Evolutionary conservation across 2,113 vertebrate species (phyloP).

Genomic region (Eupsittula cactorum): DNA sequence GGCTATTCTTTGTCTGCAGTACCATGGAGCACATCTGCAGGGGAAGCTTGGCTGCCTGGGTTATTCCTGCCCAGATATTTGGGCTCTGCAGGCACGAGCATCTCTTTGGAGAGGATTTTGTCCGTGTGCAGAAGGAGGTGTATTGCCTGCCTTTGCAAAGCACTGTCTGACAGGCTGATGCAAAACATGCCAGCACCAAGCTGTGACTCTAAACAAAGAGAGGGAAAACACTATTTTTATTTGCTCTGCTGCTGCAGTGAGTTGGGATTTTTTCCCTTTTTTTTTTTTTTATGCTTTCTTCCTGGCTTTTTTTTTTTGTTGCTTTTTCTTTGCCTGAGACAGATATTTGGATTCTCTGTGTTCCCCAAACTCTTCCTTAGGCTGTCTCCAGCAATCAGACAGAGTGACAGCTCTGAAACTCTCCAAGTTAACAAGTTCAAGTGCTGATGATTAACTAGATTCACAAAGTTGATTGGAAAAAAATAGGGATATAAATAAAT

Average conservation of each 20-base stretch:
- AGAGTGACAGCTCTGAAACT: conserved; percentile 59
- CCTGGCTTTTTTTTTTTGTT: neutral
- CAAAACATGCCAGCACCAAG: conserved; percentile 63
- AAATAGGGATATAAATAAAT: conserved; percentile 83
- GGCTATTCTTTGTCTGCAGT: neutral
- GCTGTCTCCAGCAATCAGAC: conserved; percentile 67
- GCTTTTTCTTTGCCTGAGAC: neutral
- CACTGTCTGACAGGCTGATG: conserved; percentile 23
- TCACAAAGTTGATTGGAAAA: conserved; percentile 79
- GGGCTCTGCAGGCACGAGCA: neutral
- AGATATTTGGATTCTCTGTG: conserved; percentile 21
- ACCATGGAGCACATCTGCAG: neutral
- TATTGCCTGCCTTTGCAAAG: conserved; percentile 24
- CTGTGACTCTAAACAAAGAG: conserved; percentile 61
- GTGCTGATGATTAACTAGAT: conserved; percentile 75
- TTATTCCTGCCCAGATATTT: neutral
- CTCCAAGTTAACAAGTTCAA: conserved; percentile 73
- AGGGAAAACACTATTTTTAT: conserved; percentile 46
- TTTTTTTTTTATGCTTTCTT: neutral
- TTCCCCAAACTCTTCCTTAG: neutral
- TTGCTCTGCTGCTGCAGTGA: conserved; percentile 30
- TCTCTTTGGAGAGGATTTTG: neutral
- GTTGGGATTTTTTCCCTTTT: neutral
- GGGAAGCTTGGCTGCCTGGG: neutral
- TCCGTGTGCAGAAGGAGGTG: conserved; percentile 6